Evolutionary conservation across 2,888 invertebrate species (phyloP).

Genomic region (Zygothrica quintamaculata): DNA sequence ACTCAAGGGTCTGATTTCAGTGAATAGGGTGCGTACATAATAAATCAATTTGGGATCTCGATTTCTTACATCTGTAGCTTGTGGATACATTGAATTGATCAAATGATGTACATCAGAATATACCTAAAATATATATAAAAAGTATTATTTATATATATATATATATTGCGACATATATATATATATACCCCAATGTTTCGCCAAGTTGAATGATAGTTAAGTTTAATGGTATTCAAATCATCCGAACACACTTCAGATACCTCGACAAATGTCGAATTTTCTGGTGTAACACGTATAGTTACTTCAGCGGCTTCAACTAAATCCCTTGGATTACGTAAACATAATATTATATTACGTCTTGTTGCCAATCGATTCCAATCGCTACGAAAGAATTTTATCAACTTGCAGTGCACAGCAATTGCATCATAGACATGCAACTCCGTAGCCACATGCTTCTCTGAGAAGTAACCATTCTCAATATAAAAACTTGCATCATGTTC

Average conservation of each 20-base stretch:
- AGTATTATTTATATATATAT: too few species aligned
- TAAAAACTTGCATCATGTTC: slow-evolving; percentile 80
- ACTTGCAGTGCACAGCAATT: slow-evolving; percentile 70
- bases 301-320: slow-evolving; percentile 51
- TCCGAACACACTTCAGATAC: slow-evolving; percentile 75
- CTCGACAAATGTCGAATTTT: slow-evolving; percentile 78
- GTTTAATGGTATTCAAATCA: slow-evolving; percentile 54
- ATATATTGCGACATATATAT: too few species aligned
- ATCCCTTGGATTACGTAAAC: slow-evolving; percentile 62
- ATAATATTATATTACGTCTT: slow-evolving; percentile 73
- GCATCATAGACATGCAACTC: slow-evolving; percentile 80
- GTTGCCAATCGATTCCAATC: slow-evolving; percentile 81
- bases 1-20: slow-evolving; percentile 77
- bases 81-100: slow-evolving; percentile 73
- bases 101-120: slow-evolving; percentile 79
- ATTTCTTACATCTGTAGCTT: slow-evolving; percentile 64
- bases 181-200: slow-evolving; percentile 81
- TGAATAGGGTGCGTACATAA: slow-evolving; percentile 71
- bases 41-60: slow-evolving; percentile 70
- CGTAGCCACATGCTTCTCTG: slow-evolving; percentile 75
- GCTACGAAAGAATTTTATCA: slow-evolving; percentile 69
- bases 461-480: slow-evolving; percentile 81
- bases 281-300: slow-evolving; percentile 75
- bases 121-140: too few species aligned
- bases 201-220: slow-evolving; percentile 76